Conservation (phyloP, 1,140 invertebrate genomes). For the Zeugodacus cucurbitae region DNA sequence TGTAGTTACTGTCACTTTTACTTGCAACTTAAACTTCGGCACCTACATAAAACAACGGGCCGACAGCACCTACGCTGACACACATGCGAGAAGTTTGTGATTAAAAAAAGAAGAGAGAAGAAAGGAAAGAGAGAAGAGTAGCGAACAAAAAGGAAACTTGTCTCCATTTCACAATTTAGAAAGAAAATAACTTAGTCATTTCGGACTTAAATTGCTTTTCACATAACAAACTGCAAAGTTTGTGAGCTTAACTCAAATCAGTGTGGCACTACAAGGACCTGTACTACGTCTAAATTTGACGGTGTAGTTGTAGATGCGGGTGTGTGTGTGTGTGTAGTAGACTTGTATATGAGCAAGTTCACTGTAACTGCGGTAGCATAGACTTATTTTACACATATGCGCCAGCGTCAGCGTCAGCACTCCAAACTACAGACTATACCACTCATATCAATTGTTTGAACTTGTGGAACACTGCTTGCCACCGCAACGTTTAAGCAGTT, state of each 20-base stretch:
- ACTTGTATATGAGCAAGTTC: not conserved
- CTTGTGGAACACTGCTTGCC: not conserved
- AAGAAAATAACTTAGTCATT: conserved; percentile 20
- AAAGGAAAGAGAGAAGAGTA: not conserved
- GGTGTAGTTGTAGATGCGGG: not conserved
- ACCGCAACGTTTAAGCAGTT: not conserved
- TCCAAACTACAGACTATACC: not conserved
- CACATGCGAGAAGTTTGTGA: not conserved
- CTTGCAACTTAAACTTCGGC: not conserved
- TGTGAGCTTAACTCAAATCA: not conserved
- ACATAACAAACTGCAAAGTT: conserved; percentile 32
- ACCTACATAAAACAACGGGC: not conserved
- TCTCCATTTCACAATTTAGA: conserved; percentile 26
- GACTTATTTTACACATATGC: not conserved
- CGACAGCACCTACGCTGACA: not conserved
- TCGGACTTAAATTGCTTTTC: conserved; percentile 35
- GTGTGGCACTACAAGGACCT: not conserved
- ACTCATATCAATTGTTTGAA: conserved; percentile 1
- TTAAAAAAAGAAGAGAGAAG: not conserved
- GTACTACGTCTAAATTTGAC: not conserved
- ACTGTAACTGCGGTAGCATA: not conserved
- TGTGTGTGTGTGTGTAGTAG: not conserved
- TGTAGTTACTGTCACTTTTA: not conserved
- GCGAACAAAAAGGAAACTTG: not conserved
- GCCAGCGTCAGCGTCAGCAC: not conserved